phyloP scores from a whole-genome alignment of 1,140 invertebrate species.

The Drosophila azteca region DNA sequence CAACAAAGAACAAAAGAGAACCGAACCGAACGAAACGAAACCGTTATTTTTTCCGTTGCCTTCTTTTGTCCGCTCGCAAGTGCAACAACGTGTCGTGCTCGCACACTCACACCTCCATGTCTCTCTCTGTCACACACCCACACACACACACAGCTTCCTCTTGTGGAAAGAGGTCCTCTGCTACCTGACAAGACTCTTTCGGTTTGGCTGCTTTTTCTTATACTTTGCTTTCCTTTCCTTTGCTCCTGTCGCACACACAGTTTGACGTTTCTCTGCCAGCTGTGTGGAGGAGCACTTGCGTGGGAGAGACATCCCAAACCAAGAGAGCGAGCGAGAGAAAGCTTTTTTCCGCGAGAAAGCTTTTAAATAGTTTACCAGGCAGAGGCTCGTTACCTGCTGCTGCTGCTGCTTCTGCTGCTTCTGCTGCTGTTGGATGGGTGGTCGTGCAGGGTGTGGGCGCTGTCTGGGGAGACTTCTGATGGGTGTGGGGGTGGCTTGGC shows the following conservation, averaged over 20 bases:
- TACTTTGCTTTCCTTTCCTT: slow-evolving; percentile 24
- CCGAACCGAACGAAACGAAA: slow-evolving; percentile 15
- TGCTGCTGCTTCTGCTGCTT: slow-evolving; percentile 49
- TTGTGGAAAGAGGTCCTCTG: slow-evolving; percentile 35
- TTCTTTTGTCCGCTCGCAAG: slow-evolving; percentile 63
- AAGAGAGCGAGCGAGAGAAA: slow-evolving; percentile 6
- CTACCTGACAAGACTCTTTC: slow-evolving; percentile 59
- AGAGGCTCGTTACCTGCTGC: slow-evolving; percentile 58
- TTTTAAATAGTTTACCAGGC: slow-evolving; percentile 27
- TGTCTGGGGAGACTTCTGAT: slow-evolving; percentile 24
- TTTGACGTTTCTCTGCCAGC: slow-evolving; percentile 70
- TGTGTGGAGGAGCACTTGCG: slow-evolving; percentile 71
- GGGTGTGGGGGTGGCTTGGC: slow-evolving; percentile 43
- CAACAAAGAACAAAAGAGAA: slow-evolving; percentile 18
- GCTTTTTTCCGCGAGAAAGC: slow-evolving; percentile 29
- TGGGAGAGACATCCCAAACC: slow-evolving; percentile 39
- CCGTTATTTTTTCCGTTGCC: slow-evolving; percentile 48
- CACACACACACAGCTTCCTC: slow-evolving; percentile 51
- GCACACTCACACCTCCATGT: slow-evolving; percentile 52
- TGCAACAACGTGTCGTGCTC: slow-evolving; percentile 77
- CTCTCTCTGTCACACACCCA: slow-evolving; percentile 1
- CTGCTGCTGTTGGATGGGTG: slow-evolving; percentile 5
- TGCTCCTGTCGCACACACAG: slow-evolving; percentile 51
- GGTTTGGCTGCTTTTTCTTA: slow-evolving; percentile 34
- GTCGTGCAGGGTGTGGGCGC: not conserved